phyloP scores from a whole-genome alignment of 1,140 invertebrate species.

The Mycetomoellerius zeteki region DNA sequence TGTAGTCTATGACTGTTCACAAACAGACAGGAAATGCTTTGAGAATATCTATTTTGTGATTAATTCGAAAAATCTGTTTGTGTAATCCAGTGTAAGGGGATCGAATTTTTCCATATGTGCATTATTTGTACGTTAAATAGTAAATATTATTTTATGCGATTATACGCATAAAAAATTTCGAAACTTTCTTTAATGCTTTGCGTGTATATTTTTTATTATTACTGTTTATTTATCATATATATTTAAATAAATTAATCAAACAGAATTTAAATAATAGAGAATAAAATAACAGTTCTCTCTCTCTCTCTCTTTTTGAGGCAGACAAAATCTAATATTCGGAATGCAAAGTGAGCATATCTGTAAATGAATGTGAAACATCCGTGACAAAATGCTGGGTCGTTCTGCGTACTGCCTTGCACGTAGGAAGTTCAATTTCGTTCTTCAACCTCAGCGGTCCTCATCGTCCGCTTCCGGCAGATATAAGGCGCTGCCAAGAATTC shows the following conservation, averaged over 20 bases:
- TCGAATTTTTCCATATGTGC: background rate
- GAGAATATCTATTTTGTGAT: background rate
- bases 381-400: slow-evolving; percentile 47
- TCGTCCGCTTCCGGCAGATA: slow-evolving; percentile 37
- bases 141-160: background rate
- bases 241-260: background rate
- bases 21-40: slow-evolving; percentile 22
- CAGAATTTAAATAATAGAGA: background rate
- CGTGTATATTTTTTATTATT: background rate
- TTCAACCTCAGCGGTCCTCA: slow-evolving; percentile 55
- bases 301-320: background rate
- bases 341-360: slow-evolving; percentile 10
- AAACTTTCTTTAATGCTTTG: background rate
- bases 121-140: background rate
- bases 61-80: background rate
- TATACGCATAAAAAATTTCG: background rate
- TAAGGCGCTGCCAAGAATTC: slow-evolving; percentile 60
- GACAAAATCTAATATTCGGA: slow-evolving; percentile 17
- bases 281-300: background rate
- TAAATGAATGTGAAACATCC: slow-evolving; percentile 60
- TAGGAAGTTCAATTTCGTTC: slow-evolving; percentile 53
- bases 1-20: slow-evolving; percentile 41
- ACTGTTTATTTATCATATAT: background rate
- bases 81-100: background rate
- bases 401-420: slow-evolving; percentile 22